phyloP scores from a whole-genome alignment of 2,797 vertebrate species.

The Neopelma chrysocephalum region DNA sequence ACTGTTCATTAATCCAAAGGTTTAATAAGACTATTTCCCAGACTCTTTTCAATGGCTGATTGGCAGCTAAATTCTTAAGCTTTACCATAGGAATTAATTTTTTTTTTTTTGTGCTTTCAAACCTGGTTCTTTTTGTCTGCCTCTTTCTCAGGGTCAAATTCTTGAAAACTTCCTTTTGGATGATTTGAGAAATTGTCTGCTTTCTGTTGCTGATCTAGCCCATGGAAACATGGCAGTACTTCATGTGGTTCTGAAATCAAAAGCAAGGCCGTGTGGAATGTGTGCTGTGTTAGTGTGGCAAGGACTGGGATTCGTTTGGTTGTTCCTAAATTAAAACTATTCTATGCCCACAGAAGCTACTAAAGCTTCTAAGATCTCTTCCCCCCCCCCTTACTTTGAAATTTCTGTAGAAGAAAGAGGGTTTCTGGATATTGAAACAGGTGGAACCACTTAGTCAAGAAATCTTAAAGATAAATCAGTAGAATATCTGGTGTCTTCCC shows the following conservation, averaged over 20 bases:
- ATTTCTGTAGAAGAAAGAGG: background rate
- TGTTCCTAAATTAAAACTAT: background rate
- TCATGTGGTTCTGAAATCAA: background rate
- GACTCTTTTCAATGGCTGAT: background rate
- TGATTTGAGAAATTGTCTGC: background rate
- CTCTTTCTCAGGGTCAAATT: background rate
- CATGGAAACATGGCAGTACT: slow-evolving; percentile 35
- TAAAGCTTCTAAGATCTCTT: background rate
- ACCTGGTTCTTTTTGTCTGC: background rate
- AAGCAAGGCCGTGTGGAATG: background rate
- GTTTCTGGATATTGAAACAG: background rate
- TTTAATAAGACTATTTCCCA: background rate
- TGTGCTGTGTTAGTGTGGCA: background rate
- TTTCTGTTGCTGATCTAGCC: background rate
- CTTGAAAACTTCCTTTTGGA: background rate
- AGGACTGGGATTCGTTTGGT: background rate
- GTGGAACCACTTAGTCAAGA: background rate
- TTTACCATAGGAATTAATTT: background rate
- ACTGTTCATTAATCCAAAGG: background rate
- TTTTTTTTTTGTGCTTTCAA: background rate
- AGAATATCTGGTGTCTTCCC: background rate
- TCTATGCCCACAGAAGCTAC: background rate
- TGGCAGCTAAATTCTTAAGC: background rate
- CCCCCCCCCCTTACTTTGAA: rapidly evolving
- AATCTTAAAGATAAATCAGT: background rate